Conservation (phyloP, 2,797 vertebrate genomes). For the Platyrinchus mystaceus region DNA sequence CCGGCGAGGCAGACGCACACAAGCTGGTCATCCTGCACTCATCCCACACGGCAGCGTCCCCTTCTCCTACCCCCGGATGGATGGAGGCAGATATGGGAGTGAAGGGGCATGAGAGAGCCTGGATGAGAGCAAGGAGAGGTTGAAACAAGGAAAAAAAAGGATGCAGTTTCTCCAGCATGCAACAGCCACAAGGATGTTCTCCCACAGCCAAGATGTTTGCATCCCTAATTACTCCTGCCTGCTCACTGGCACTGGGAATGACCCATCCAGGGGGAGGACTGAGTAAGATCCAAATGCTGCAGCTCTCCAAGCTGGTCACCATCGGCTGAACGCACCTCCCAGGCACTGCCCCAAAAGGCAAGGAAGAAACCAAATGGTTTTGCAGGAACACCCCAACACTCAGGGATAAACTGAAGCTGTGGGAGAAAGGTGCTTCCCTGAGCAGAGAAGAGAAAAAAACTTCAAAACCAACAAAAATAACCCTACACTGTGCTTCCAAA, state of each 20-base stretch:
- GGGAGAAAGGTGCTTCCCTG: not conserved
- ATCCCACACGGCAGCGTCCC: not conserved
- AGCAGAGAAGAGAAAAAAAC: not conserved
- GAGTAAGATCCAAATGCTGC: accelerated
- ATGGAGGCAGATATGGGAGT: not conserved
- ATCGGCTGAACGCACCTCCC: not conserved
- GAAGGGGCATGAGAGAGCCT: not conserved
- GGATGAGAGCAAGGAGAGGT: not conserved
- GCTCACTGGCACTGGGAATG: not conserved
- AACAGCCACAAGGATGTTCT: not conserved
- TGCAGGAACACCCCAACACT: not conserved
- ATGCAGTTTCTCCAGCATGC: accelerated
- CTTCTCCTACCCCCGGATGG: not conserved
- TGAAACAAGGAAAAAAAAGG: not conserved
- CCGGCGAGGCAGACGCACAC: not conserved
- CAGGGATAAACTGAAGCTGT: accelerated
- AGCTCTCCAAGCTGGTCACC: not conserved
- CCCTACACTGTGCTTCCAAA: not conserved
- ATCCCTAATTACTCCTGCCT: not conserved
- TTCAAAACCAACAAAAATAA: not conserved
- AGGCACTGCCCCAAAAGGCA: not conserved
- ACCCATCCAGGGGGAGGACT: not conserved
- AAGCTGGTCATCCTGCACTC: not conserved
- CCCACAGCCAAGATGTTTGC: not conserved
- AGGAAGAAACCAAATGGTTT: not conserved